Evolutionary conservation across 1,140 invertebrate genomes (phyloP).

Genomic region (Octopus bimaculoides): DNA sequence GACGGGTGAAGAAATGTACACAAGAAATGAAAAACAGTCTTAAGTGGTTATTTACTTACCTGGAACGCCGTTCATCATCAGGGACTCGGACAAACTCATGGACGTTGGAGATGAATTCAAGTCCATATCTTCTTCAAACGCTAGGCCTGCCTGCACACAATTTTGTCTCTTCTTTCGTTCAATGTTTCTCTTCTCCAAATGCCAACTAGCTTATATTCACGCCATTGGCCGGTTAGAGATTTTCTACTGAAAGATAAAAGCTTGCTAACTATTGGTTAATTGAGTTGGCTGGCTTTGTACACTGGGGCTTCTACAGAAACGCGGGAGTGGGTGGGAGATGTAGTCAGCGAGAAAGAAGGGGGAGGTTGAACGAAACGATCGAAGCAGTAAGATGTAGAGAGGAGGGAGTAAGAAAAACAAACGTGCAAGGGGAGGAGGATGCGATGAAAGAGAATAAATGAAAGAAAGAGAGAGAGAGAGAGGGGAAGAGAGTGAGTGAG

Average conservation of each 20-base stretch:
- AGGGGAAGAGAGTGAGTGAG: background rate
- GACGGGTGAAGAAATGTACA: too few species aligned
- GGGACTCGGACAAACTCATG: background rate
- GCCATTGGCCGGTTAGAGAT: slow-evolving; percentile 9
- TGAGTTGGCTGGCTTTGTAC: background rate
- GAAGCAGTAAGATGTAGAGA: background rate
- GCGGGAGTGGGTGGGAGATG: background rate
- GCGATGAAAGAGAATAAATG: background rate
- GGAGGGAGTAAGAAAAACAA: background rate
- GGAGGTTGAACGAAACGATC: background rate
- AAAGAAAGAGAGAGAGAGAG: background rate
- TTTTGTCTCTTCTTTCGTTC: slow-evolving; percentile 6
- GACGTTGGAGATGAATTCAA: slow-evolving; percentile 5
- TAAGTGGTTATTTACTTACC: background rate
- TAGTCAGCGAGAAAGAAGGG: background rate
- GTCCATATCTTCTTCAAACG: slow-evolving; percentile 2
- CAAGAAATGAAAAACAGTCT: too few species aligned
- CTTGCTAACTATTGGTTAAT: slow-evolving; percentile 16
- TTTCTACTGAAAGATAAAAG: slow-evolving; percentile 11
- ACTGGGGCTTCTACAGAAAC: background rate
- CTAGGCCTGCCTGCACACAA: background rate
- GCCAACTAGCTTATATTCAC: slow-evolving; percentile 10
- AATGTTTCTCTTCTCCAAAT: background rate
- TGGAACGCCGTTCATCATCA: slow-evolving; percentile 9
- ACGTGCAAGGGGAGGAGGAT: background rate